Evolutionary conservation across 2,888 invertebrate species (phyloP), one percentile per base, ranked within the genome.

Genomic region (Priocnemis perturbator): DNA sequence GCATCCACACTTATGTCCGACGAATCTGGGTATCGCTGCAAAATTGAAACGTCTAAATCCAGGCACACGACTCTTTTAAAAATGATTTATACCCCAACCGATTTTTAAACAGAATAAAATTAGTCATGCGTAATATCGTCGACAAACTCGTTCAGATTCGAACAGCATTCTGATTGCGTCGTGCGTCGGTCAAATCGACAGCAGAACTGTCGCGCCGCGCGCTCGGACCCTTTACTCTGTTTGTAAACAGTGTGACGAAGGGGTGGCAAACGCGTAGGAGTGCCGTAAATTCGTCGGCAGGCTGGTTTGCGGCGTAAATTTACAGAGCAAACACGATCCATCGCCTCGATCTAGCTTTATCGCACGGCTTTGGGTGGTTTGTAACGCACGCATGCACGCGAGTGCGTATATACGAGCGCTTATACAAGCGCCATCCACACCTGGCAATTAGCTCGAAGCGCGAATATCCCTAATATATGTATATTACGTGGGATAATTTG

Each of bases 271-370:
- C n/a, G 50, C 67, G 72, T 63, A 71, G 64, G 75, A 71, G 71
- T 72, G 67, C 74, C 78, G 77, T 82, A 82, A 83, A 84, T 84
- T 85, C 79, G 74, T 80, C 79, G 78, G 74, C 81, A 73, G 37
- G 37, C 37, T 11, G 74, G 76, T 79, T 80, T 76, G 74, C 76
- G 64, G 74, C 75, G 78, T 77, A 83, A 83, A 84, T 85, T 85
- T 83, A 76, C 77, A 69, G 75, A 78, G 80, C 74, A 81, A 84
- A 85, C 78, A 70, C 30, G 58, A 21, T 67, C 52, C 64, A 56
- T 67, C 50, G 66, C 66, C 53, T 45, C 47, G 64, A 68, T 64
- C 68, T 58, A 55, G 56, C 69, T 55, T 47, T 37, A 37, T 37
- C 14, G 37, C 37, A 9, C 7, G 37, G 37, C 37, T 37, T 37